Percentiles rank a stretch among this genome's conserved stretches.
These are phyloP conservation scores for Drosophila sucinea DNA, from an alignment of 1,140 invertebrate species.

Conservation along the genomic window DNA sequence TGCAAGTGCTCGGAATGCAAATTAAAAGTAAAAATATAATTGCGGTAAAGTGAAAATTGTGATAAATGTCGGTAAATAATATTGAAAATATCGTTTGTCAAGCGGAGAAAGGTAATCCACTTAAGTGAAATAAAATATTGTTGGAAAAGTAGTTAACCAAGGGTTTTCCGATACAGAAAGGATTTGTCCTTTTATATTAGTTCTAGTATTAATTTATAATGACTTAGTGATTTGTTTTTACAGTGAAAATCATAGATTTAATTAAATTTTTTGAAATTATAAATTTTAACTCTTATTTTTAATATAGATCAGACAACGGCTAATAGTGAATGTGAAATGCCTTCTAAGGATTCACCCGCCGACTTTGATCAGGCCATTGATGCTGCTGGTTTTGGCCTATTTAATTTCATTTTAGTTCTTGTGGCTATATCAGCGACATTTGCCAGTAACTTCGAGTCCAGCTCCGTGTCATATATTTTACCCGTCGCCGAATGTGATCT, in stretches of 20 bases:
- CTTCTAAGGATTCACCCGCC: constrained; percentile 70
- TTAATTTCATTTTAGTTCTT: constrained; percentile 87
- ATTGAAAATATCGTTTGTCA: background rate
- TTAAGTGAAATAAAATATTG: background rate
- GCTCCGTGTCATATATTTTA: constrained; percentile 87
- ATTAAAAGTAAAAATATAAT: background rate
- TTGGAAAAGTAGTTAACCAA: background rate
- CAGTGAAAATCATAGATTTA: too few relatives aligned
- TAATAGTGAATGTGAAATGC: background rate
- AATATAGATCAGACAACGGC: background rate
- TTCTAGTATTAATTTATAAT: too few relatives aligned
- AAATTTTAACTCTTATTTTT: background rate
- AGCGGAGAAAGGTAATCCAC: background rate
- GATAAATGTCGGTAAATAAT: background rate
- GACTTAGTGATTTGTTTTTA: too few relatives aligned
- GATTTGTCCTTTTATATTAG: background rate
- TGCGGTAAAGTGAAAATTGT: background rate
- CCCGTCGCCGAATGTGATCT: constrained; percentile 89
- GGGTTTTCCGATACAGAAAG: background rate
- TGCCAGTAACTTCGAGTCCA: constrained; percentile 87
- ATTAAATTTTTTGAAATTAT: background rate
- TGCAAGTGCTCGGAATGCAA: background rate
- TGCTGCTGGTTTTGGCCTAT: constrained; percentile 86
- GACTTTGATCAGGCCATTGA: constrained; percentile 87
- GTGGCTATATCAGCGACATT: constrained; percentile 86